Evolutionary conservation across 2,113 vertebrate species (phyloP), one percentile per base, ranked within the genome.

Genomic region (Gallinago undulata): DNA sequence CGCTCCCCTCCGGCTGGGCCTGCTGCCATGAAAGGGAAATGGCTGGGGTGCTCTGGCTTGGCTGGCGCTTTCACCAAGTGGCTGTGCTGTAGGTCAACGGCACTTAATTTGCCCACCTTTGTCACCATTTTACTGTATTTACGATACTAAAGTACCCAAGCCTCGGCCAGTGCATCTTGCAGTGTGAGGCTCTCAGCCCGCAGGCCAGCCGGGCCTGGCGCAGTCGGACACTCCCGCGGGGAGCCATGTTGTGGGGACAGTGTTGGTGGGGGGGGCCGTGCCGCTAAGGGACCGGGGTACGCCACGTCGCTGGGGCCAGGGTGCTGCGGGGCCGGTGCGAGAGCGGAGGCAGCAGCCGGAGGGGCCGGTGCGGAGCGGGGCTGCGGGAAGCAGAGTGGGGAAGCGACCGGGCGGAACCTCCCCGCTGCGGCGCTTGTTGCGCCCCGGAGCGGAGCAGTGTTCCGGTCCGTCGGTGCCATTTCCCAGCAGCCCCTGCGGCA

Each of bases 151-250:
- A 55, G 27, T 3, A 19, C 10, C 21, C 0, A 6, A 27, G 7
- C 6, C 53, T 57, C 4, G 0, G 19, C 4, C 22, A 2, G 2
- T 18, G 2, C 6, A 4, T 47, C 41, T 19, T 31, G 39, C 39
- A 17, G 70, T 45, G 18, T 2, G 21, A 41, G 21, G 4, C 31
- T 60, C 12, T 1, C 19, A 14, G 5, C 13, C 19, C 1, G 0
- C 33, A 33, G 41, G 57, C 27, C 39, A 4, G 53, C 3, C 3
- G 6, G 28, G 33, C 25, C 21, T 1, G 30, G 25, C 18, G 3
- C 1, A 2, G n/a, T 4, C 7, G 11, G 25, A 4, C 48, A 7
- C 15, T 2, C 17, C 3, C 10, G 6, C 9, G 8, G 3, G 24
- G 5, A 5, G 28, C 55, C 53, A 6, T 13, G 19, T 17, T 37